Conservation (phyloP, 2,797 vertebrate species). For the Ciconia nigra region DNA sequence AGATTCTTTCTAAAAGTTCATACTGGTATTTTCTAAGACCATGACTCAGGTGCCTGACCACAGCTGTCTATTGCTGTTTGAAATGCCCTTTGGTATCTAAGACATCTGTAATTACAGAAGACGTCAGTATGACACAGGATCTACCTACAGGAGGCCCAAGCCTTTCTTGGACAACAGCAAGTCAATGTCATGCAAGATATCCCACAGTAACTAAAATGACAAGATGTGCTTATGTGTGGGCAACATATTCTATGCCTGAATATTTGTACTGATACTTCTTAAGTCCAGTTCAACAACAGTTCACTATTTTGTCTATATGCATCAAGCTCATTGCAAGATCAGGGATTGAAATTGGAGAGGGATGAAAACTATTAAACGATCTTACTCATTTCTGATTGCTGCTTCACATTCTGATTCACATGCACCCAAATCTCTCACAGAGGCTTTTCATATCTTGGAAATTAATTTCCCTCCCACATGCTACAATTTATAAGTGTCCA, state of each 20-base stretch:
- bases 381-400: background rate
- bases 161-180: background rate
- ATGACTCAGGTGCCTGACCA: background rate
- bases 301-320: background rate
- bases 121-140: background rate
- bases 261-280: background rate
- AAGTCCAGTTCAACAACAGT: background rate
- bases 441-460: background rate
- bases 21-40: background rate
- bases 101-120: background rate
- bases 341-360: background rate
- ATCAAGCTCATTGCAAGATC: background rate
- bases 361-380: background rate
- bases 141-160: background rate
- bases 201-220: background rate
- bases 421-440: background rate
- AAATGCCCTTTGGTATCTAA: background rate
- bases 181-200: background rate
- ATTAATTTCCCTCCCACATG: background rate
- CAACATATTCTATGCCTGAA: background rate
- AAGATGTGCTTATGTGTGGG: background rate
- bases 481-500: background rate
- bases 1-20: background rate
- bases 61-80: background rate
- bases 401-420: background rate